Evolutionary conservation across 2,888 invertebrate species (phyloP).

Genomic region (Mechanitis mazaeus): DNA sequence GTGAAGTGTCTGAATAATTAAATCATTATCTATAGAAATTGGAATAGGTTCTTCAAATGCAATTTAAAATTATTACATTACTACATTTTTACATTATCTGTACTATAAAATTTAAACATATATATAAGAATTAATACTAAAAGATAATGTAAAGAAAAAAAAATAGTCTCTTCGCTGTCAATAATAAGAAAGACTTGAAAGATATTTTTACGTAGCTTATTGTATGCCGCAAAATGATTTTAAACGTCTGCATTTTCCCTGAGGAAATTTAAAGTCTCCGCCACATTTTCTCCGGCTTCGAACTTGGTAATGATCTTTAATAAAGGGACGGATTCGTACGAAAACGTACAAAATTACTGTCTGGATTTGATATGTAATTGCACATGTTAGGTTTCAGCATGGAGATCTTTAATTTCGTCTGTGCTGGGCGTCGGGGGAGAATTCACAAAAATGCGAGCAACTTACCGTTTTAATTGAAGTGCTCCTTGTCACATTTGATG

Average conservation of each 20-base stretch:
- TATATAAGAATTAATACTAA: neutral
- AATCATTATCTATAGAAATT: neutral
- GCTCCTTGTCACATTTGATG: constrained; percentile 14
- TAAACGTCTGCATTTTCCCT: constrained; percentile 20
- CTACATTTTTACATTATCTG: neutral
- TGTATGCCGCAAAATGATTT: constrained; percentile 15
- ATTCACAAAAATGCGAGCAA: constrained; percentile 20
- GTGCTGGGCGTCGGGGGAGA: constrained; percentile 16
- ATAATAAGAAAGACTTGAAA: constrained; percentile 10
- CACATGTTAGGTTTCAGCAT: constrained; percentile 37
- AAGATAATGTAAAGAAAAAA: neutral
- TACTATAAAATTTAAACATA: no score
- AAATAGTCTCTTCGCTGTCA: neutral
- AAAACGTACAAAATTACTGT: constrained; percentile 41
- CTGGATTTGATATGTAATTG: constrained; percentile 48
- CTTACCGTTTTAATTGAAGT: constrained; percentile 26
- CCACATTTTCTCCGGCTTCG: constrained; percentile 26
- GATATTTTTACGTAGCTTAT: constrained; percentile 15
- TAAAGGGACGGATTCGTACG: constrained; percentile 32
- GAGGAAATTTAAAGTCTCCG: constrained; percentile 17
- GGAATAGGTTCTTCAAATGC: neutral
- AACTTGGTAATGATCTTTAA: constrained; percentile 26
- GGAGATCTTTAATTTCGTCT: constrained; percentile 29
- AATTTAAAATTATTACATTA: neutral
- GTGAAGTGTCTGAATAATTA: constrained; percentile 14